Evolutionary conservation across 2,888 invertebrate species (phyloP).

Genomic region (Lysandra bellargus): DNA sequence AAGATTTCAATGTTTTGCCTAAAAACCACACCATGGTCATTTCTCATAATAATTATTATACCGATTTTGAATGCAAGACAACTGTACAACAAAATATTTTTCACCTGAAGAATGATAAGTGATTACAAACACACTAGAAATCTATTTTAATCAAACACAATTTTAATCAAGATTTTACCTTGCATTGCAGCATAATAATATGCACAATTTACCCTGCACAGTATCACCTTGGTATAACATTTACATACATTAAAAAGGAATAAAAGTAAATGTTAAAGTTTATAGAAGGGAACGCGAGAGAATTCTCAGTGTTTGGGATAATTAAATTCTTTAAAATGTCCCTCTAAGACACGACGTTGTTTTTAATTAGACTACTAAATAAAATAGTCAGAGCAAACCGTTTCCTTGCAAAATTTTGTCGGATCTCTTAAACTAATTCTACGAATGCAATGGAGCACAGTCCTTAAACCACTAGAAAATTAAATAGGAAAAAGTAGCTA

Average conservation of each 20-base stretch:
- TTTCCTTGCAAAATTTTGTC: slow-evolving; percentile 17
- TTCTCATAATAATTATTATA: too few species aligned
- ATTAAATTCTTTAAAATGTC: slow-evolving; percentile 49
- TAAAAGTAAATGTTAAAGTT: background rate
- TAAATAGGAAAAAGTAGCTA: background rate
- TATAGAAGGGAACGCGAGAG: slow-evolving; percentile 19
- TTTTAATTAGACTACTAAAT: slow-evolving; percentile 53
- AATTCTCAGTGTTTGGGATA: slow-evolving; percentile 44
- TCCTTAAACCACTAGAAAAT: slow-evolving; percentile 1
- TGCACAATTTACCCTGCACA: background rate
- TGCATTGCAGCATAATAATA: background rate
- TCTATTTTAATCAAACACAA: too few species aligned
- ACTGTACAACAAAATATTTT: too few species aligned
- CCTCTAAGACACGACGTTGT: slow-evolving; percentile 38
- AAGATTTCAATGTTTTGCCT: background rate
- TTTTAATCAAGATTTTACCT: background rate
- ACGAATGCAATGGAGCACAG: slow-evolving; percentile 7
- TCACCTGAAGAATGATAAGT: too few species aligned
- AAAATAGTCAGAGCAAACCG: slow-evolving; percentile 39
- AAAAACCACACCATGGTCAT: too few species aligned
- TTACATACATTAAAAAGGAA: slow-evolving; percentile 10
- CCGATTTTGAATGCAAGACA: too few species aligned
- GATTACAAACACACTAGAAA: too few species aligned
- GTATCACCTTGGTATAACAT: background rate
- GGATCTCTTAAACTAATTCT: slow-evolving; percentile 6